Percentiles rank a stretch among this genome's conserved stretches.
Evolutionary conservation across 1,140 invertebrate species (phyloP).

Genomic region (Achatina immaculata): DNA sequence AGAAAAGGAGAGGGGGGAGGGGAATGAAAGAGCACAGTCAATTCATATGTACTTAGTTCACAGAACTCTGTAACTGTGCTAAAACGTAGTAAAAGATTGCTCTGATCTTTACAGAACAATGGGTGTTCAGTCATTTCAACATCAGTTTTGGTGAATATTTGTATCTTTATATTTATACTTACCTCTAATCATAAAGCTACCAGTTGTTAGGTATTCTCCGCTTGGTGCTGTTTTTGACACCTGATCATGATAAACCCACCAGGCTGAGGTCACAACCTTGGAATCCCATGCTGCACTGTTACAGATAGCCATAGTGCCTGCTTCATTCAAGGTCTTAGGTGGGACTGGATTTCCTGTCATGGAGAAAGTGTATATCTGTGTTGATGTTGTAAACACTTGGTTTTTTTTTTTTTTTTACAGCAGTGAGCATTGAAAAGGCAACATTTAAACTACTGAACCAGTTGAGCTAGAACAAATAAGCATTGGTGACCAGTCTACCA

Average conservation of each 20-base stretch:
- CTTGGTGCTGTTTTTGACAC: slow-evolving; percentile 98
- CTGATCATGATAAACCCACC: slow-evolving; percentile 96
- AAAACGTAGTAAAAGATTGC: too few species aligned
- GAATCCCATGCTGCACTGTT: slow-evolving; percentile 98
- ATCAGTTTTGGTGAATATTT: too few species aligned
- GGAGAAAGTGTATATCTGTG: not conserved
- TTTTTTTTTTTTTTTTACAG: not conserved
- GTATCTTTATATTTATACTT: slow-evolving; percentile 9
- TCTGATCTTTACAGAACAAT: too few species aligned
- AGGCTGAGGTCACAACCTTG: slow-evolving; percentile 93
- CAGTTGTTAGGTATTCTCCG: slow-evolving; percentile 92
- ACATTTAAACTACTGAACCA: too few species aligned
- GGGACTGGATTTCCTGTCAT: slow-evolving; percentile 73
- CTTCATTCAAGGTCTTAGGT: slow-evolving; percentile 95
- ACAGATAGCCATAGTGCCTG: slow-evolving; percentile 95
- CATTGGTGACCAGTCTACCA: too few species aligned
- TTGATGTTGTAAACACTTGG: not conserved
- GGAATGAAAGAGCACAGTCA: too few species aligned
- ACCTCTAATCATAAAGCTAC: slow-evolving; percentile 97
- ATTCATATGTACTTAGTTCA: too few species aligned
- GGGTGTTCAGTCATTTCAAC: too few species aligned
- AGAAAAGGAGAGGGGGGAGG: too few species aligned
- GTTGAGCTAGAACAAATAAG: too few species aligned
- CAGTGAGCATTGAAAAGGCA: too few species aligned
- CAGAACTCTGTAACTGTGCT: too few species aligned